phyloP scores from a whole-genome alignment of 2,797 vertebrate genomes.

The Diplodus sargus region DNA sequence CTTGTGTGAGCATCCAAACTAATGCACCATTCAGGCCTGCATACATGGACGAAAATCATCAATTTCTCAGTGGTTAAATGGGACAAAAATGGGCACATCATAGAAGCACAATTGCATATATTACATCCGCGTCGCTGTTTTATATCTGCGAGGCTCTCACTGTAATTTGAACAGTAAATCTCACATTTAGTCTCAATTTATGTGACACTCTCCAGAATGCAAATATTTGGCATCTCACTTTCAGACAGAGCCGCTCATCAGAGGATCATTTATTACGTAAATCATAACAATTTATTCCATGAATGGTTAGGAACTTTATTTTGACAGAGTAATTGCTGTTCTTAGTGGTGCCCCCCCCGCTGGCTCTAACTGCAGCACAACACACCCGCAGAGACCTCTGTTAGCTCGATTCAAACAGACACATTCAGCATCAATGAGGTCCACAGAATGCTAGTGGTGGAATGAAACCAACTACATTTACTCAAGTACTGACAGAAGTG shows the following conservation, averaged over 20 bases:
- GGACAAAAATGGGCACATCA: neutral
- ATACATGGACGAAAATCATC: neutral
- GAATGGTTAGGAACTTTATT: conserved; percentile 36
- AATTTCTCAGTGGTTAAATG: neutral
- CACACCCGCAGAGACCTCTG: conserved; percentile 8
- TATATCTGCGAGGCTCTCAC: neutral
- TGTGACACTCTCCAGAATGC: neutral
- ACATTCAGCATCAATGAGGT: conserved; percentile 22
- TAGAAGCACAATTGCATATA: neutral
- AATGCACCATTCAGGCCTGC: neutral
- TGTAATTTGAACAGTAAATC: neutral
- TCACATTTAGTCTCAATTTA: neutral
- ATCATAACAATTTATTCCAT: conserved; percentile 7
- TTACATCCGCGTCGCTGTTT: neutral
- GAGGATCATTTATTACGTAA: neutral
- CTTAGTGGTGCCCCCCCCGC: conserved; percentile 20
- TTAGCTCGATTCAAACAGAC: conserved; percentile 16
- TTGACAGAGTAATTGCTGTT: conserved; percentile 34
- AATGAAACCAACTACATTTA: no score
- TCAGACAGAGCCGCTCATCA: conserved; percentile 11
- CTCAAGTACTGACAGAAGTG: no score
- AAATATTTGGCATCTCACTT: conserved; percentile 1
- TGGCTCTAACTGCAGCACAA: conserved; percentile 28
- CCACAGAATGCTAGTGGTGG: neutral
- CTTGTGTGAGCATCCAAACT: neutral